These are phyloP conservation scores for Glaucomys volans DNA, from an alignment of 2,113 vertebrate species.

Conservation along the genomic window DNA sequence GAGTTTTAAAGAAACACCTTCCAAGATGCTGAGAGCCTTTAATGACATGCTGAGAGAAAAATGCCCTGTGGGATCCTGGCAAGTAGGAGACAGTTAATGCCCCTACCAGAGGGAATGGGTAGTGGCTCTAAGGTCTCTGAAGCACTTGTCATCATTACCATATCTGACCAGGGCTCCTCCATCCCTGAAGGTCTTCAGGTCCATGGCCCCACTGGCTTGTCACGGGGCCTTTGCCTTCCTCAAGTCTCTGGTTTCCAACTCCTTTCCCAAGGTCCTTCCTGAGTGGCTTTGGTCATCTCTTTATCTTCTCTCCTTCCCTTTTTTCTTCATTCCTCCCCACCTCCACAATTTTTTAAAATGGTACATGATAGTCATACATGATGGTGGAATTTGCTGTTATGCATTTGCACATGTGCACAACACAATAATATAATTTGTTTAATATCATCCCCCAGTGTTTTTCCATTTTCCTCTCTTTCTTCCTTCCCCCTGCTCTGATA, in stretches of 20 bases:
- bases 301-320: neutral
- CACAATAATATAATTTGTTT: too few relatives aligned
- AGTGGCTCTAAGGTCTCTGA: neutral
- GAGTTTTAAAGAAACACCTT: neutral
- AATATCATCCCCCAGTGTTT: too few relatives aligned
- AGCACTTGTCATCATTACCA: fast-evolving
- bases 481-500: too few relatives aligned
- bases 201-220: neutral
- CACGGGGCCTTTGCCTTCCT: neutral
- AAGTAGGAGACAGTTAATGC: neutral
- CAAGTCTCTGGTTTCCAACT: neutral
- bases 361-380: too few relatives aligned
- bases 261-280: neutral
- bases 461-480: too few relatives aligned
- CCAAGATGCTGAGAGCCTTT: neutral
- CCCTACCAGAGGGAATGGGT: neutral
- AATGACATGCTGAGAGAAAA: neutral
- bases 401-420: too few relatives aligned
- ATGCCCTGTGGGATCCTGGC: fast-evolving
- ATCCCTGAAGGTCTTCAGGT: too few relatives aligned
- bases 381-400: too few relatives aligned
- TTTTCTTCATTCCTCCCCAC: neutral
- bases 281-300: neutral
- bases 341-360: neutral
- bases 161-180: neutral